These are phyloP conservation scores for Syrmaticus mikado DNA, from an alignment of 2,113 vertebrate genomes.

Conservation along the genomic window DNA sequence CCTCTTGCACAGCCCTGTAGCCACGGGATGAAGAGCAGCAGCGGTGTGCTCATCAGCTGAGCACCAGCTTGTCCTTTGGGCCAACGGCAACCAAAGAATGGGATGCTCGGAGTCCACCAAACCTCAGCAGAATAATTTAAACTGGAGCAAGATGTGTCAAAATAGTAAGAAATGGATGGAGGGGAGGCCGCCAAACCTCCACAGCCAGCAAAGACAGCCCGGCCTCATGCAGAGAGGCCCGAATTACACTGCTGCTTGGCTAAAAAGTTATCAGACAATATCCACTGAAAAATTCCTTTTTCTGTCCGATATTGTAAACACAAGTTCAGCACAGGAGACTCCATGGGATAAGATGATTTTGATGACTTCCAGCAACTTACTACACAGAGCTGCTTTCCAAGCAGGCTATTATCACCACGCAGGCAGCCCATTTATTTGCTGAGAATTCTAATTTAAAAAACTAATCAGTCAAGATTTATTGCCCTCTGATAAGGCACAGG, in stretches of 20 bases:
- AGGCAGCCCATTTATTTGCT: constrained; percentile 52
- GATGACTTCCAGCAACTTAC: constrained; percentile 51
- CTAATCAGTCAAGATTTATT: constrained; percentile 49
- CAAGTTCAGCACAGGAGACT: constrained; percentile 27
- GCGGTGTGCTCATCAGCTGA: background rate
- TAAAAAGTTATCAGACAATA: constrained; percentile 1
- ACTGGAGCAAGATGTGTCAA: background rate
- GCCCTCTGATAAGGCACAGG: constrained; percentile 34
- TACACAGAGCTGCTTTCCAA: constrained; percentile 2
- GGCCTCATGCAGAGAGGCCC: background rate
- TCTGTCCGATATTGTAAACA: constrained; percentile 20
- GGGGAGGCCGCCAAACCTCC: background rate
- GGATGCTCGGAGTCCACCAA: background rate
- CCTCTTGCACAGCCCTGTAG: background rate
- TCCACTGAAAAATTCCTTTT: constrained; percentile 22
- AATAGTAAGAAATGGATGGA: background rate
- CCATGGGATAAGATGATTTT: constrained; percentile 15
- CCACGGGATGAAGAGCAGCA: background rate
- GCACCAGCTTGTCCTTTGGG: background rate
- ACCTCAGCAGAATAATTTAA: background rate
- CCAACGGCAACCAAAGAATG: background rate
- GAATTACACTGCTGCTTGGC: background rate
- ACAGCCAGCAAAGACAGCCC: background rate
- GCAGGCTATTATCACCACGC: constrained; percentile 12
- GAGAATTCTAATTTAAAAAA: constrained; percentile 11